Evolutionary conservation across 2,888 invertebrate genomes (phyloP).

Genomic region (Pimpla rufipes): DNA sequence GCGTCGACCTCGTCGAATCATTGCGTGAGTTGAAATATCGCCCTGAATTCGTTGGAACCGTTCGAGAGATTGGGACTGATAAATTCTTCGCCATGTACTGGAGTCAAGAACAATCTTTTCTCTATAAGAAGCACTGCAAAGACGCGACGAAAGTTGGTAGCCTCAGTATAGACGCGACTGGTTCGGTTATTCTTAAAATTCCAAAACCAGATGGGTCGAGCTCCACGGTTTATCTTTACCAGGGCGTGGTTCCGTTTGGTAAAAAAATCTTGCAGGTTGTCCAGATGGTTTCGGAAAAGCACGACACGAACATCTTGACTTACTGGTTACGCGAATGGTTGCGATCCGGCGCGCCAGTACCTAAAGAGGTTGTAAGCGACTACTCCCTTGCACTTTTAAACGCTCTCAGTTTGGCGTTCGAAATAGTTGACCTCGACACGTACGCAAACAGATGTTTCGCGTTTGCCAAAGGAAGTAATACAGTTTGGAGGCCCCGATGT

Average conservation of each 20-base stretch:
- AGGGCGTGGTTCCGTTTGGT: constrained; percentile 31
- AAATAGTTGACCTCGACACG: constrained; percentile 3
- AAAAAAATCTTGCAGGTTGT: constrained; percentile 51
- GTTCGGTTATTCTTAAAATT: constrained; percentile 36
- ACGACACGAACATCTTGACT: constrained; percentile 49
- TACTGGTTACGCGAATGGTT: constrained; percentile 57
- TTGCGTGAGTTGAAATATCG: constrained; percentile 35
- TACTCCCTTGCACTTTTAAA: constrained; percentile 48
- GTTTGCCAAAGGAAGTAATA: background rate
- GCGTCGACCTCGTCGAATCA: constrained; percentile 30
- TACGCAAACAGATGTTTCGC: constrained; percentile 26
- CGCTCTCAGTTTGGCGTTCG: constrained; percentile 34
- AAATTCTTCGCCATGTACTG: constrained; percentile 54
- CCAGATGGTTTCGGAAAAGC: constrained; percentile 57
- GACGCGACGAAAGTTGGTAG: constrained; percentile 13
- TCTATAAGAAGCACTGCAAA: constrained; percentile 45
- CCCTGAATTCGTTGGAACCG: constrained; percentile 44
- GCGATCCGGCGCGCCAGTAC: constrained; percentile 26
- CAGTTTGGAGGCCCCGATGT: background rate
- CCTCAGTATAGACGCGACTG: constrained; percentile 58
- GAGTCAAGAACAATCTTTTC: constrained; percentile 33
- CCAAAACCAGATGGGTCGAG: constrained; percentile 49
- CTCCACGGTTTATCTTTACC: constrained; percentile 34
- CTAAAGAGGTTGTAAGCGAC: constrained; percentile 50
- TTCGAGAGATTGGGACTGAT: constrained; percentile 37